Base-by-base conservation (phyloP, 2,797 vertebrate genomes). In the Scarus forsteni region DNA sequence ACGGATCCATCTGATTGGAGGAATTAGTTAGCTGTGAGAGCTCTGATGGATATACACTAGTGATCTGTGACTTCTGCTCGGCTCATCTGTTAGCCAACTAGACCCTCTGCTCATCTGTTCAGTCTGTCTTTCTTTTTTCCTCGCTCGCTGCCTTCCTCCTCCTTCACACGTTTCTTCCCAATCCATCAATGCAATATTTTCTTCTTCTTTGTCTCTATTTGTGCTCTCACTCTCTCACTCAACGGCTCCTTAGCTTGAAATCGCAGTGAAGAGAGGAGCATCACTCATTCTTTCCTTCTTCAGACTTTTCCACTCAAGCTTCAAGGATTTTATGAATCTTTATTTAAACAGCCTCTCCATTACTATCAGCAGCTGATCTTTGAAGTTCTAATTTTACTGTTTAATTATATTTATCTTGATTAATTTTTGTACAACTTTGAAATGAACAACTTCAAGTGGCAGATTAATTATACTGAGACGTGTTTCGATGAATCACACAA, bases 1-100 rank as follows among this genome's bases (percentile, higher is more conserved):
- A 98, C 95, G 97, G 96, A 97, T 97, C 97, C 96, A 97, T 98
- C 96, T 97, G 96, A 98, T 98, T 97, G 96, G 97, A 97, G 96
- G 97, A 97, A 98, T 98, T 97, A 97, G 96, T 96, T 92, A 97
- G 96, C 95, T 95, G 95, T 95, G 96, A 97, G 96, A 97, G 96
- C 95, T 95, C 96, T 97, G 97, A 98, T 97, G 97, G 97, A 97
- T 97, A 96, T 96, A 96, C 97, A 96, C 96, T 96, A 97, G 96
- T 97, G 96, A 98, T 97, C 96, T 98, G 96, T 97, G 96, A 97
- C 96, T 96, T 96, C 90, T 87, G 88, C 87, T 88, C 65, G 89
- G 85, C 86, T 92, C 89, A 93, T 92, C 90, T 92, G 90, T 90
- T 90, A 83, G 87, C 83, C 88, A 85, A 86, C 89, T 81, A 84